Base-by-base conservation (phyloP, 2,888 invertebrate genomes). In the Drosophila parthenogenetica region DNA sequence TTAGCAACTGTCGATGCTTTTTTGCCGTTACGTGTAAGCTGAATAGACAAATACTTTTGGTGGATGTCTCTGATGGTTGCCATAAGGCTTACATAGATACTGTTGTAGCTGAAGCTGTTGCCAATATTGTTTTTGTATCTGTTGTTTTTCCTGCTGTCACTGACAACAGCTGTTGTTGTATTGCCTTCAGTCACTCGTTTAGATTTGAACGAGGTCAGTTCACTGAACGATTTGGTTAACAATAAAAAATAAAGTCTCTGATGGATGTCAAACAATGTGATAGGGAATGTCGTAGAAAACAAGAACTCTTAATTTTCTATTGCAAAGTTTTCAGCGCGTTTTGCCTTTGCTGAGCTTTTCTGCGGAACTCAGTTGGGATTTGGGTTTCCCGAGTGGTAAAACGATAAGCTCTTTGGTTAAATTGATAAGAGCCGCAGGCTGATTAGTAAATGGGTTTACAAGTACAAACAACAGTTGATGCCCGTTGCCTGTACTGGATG, bases 301-400 rank as follows among this genome's bases (percentile, higher is more conserved):
- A 29, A 11, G 13, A 35, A 35, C 10, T 10, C 49, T 35, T n/a
- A 17, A 19, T n/a, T 40, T 42, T 16, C 53, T 25, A 50, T 50
- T 19, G 25, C 5, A 48, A 48, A 48, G 8, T 29, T 11, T 13
- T n/a, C n/a, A 8, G 3, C 11, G 11, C 35, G 11, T 0, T 8
- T 4, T 11, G 0, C 3, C 4, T 5, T 16, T 16, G 16, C 29
- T 43, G 25, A 50, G 57, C 54, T 45, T 48, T 37, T 37, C 13
- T 40, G 8, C 35, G 43, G 73, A 73, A 73, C 60, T 51, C 55
- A 39, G 29, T 48, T 42, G 68, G 51, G 59, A 59, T 32, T 32
- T 43, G 4, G 14, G 3, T n/a, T 3, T n/a, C 13, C n/a, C 14
- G 13, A 60, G 32, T 22, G 22, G 5, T 8, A 32, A 63, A 70